Evolutionary conservation across 2,797 vertebrate genomes (phyloP).

Genomic region (Semaprochilodus insignis): DNA sequence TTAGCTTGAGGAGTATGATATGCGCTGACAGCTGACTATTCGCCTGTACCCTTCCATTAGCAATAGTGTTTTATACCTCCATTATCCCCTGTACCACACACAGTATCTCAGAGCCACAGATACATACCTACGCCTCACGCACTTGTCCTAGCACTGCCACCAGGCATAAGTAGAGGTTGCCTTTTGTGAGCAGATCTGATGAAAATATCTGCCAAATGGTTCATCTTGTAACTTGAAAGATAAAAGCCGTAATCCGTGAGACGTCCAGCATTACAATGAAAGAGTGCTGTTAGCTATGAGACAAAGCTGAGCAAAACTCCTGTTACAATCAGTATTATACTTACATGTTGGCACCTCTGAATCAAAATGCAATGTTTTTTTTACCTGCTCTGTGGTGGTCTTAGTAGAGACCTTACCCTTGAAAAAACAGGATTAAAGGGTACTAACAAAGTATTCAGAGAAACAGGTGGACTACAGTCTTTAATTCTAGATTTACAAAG

Average conservation of each 20-base stretch:
- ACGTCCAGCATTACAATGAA: not conserved
- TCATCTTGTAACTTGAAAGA: not conserved
- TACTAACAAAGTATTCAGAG: too few relatives aligned
- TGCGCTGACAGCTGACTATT: conserved; percentile 43
- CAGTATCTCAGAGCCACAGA: conserved; percentile 11
- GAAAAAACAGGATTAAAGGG: too few relatives aligned
- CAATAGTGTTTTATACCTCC: conserved; percentile 40
- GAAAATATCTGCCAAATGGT: not conserved
- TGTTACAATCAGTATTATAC: too few relatives aligned
- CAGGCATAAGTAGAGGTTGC: too few relatives aligned
- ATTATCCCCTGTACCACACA: conserved; percentile 24
- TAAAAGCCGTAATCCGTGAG: not conserved
- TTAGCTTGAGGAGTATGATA: conserved; percentile 36
- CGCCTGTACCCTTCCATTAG: conserved; percentile 41
- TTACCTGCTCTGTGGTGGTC: too few relatives aligned
- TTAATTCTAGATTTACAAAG: too few relatives aligned
- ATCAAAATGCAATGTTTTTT: too few relatives aligned
- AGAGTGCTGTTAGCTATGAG: not conserved
- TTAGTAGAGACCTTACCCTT: too few relatives aligned
- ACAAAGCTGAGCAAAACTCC: not conserved
- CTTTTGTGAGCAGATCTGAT: not conserved
- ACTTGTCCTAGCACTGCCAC: not conserved
- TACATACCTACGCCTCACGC: not conserved
- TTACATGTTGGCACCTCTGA: too few relatives aligned
- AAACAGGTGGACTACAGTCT: too few relatives aligned